Evolutionary conservation across 2,888 invertebrate species (phyloP).

Genomic region (Cheilosia grossa): DNA sequence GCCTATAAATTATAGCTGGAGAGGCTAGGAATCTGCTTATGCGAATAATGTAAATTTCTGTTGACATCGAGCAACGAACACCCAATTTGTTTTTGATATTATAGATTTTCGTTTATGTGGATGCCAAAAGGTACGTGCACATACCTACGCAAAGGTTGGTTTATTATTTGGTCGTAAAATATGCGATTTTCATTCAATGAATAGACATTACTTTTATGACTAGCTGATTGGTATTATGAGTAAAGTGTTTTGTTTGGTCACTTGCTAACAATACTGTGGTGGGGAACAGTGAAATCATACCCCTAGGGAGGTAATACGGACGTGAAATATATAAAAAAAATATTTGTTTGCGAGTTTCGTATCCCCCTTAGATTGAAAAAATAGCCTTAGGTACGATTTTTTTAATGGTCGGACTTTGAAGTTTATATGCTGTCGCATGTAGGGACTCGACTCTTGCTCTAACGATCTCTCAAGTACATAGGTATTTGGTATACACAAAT

Average conservation of each 20-base stretch:
- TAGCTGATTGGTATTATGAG: neutral
- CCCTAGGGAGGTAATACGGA: neutral
- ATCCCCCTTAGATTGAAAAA: too few relatives aligned
- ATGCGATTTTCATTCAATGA: slow-evolving; percentile 12
- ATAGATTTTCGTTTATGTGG: neutral
- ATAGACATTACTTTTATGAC: neutral
- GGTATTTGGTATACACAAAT: too few relatives aligned
- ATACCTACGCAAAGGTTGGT: slow-evolving; percentile 14
- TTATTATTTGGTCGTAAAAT: slow-evolving; percentile 24
- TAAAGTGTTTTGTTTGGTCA: neutral
- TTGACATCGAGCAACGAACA: slow-evolving; percentile 11
- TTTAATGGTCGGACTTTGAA: too few relatives aligned
- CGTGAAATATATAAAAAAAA: too few relatives aligned
- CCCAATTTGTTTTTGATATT: neutral
- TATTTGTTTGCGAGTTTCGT: too few relatives aligned
- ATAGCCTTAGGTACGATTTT: too few relatives aligned
- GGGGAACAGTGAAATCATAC: neutral
- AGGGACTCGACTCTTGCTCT: too few relatives aligned
- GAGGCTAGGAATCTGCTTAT: slow-evolving; percentile 6
- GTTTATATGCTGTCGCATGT: too few relatives aligned
- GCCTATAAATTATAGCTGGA: slow-evolving; percentile 18
- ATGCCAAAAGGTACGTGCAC: neutral
- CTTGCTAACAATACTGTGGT: neutral
- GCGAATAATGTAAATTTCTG: slow-evolving; percentile 19
- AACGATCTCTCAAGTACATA: too few relatives aligned